Evolutionary conservation across 2,113 vertebrate genomes (phyloP).

Genomic region (Proteles cristata): DNA sequence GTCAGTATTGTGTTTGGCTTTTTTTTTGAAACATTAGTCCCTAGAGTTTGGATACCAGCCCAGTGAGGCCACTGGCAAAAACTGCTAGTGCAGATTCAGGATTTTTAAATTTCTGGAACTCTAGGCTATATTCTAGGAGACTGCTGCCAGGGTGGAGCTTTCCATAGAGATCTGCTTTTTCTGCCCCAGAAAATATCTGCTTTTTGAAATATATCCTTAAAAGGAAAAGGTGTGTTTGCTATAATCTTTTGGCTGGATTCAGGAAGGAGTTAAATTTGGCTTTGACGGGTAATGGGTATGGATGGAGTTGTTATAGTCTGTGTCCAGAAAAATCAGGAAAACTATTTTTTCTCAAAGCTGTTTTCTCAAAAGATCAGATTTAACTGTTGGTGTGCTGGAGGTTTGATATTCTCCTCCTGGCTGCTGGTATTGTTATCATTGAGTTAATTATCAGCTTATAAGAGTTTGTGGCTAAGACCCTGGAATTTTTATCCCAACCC

Average conservation of each 20-base stretch:
- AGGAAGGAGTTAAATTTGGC: slow-evolving; percentile 51
- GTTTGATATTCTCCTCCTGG: not conserved
- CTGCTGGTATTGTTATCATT: not conserved
- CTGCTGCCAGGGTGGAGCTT: slow-evolving; percentile 51
- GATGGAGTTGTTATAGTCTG: not conserved
- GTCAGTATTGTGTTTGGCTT: slow-evolving; percentile 61
- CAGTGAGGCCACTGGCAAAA: slow-evolving; percentile 42
- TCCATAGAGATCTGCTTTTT: slow-evolving; percentile 47
- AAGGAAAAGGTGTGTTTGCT: slow-evolving; percentile 54
- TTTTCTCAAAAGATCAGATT: slow-evolving; percentile 1
- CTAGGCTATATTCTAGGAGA: slow-evolving; percentile 9
- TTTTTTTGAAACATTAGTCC: slow-evolving; percentile 66
- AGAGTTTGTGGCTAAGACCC: slow-evolving; percentile 16
- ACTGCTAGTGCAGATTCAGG: slow-evolving; percentile 35
- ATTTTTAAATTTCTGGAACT: slow-evolving; percentile 67
- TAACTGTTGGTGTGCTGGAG: not conserved
- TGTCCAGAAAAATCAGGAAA: slow-evolving; percentile 17
- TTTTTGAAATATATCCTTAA: slow-evolving; percentile 50
- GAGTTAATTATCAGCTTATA: slow-evolving; percentile 4
- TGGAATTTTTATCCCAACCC: slow-evolving; percentile 14
- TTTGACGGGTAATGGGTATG: slow-evolving; percentile 48
- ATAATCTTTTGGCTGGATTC: slow-evolving; percentile 9
- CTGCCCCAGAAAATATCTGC: slow-evolving; percentile 51
- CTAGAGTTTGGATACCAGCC: slow-evolving; percentile 54
- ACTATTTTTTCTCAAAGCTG: not conserved